A percentile compares a stretch with the other conserved stretches of the same genome.
Evolutionary conservation across 1,140 invertebrate genomes (phyloP).

Genomic region (Drosophila ohnishii): DNA sequence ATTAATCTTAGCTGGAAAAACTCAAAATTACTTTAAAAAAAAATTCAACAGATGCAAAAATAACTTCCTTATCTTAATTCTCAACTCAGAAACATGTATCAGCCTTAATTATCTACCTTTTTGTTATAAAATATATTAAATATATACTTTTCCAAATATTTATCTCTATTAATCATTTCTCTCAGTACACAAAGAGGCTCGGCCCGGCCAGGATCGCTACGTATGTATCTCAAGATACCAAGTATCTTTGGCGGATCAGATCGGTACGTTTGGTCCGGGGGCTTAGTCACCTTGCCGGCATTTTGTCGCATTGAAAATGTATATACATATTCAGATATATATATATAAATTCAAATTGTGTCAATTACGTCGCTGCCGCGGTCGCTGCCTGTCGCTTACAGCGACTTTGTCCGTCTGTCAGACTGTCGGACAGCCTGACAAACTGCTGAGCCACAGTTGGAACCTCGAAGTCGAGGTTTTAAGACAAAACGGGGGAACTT

Average conservation of each 20-base stretch:
- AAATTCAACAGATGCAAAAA: no score
- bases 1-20: no score
- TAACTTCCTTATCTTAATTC: slow-evolving; percentile 24
- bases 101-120: no score
- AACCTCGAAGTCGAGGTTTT: slow-evolving; percentile 5
- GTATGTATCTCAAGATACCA: slow-evolving; percentile 8
- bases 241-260: slow-evolving; percentile 14
- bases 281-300: slow-evolving; percentile 69
- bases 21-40: no score
- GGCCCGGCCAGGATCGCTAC: slow-evolving; percentile 47
- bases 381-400: slow-evolving; percentile 56
- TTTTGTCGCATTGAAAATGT: slow-evolving; percentile 63
- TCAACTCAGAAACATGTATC: no score
- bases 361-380: slow-evolving; percentile 74
- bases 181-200: slow-evolving; percentile 20
- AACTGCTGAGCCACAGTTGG: slow-evolving; percentile 47
- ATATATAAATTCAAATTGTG: slow-evolving; percentile 80
- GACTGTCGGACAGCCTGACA: slow-evolving; percentile 45
- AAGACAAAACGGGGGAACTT: slow-evolving; percentile 22
- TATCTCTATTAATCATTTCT: not conserved
- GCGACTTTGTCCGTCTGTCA: slow-evolving; percentile 34
- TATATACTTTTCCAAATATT: not conserved
- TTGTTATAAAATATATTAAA: not conserved
- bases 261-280: slow-evolving; percentile 20
- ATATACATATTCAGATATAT: not conserved